Evolutionary conservation across 2,113 vertebrate genomes (phyloP), one percentile per base, ranked within the genome.

Genomic region (Vulpes vulpes): DNA sequence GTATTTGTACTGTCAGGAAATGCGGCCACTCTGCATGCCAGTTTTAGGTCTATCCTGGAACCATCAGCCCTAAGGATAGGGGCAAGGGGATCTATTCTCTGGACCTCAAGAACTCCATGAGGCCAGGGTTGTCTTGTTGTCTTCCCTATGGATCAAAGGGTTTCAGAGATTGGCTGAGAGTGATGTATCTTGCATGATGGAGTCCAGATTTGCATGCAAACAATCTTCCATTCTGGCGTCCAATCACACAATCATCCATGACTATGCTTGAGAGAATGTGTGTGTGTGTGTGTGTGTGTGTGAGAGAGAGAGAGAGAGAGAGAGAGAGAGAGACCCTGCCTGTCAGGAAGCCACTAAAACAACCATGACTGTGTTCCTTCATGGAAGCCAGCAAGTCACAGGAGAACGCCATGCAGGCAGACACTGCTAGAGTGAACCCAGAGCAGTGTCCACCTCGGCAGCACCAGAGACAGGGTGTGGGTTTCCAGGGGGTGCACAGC

Each of bases 21-120:
- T 0, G 1, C 1, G 11, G 57, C 14, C 3, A 0, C 25, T 51
- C 73, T 15, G 27, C 1, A 0, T 11, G 0, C 8, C 5, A 0
- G 19, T 22, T 19, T 30, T 1, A 0, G 2, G n/a, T n/a, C n/a
- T 43, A 23, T 20, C 35, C 51, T 17, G 65, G 65, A n/a, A 17
- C 16, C 17, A 0, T 5, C 19, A 22, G 35, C 59, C 23, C 3
- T 10, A 1, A 22, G 43, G 27, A 20, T 0, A 0, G 20, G 3
- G 22, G 14, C 59, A 9, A 19, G 8, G 35, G 62, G 19, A 19
- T n/a, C 38, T 5, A 0, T 3, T 11, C 11, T 51, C 23, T 49
- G 59, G 57, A 15, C 55, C n/a, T 5, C 32, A 57, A 5, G 32
- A n/a, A 57, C 27, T 12, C 30, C 19, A 1, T 0, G 5, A 27